These are phyloP conservation scores for Theristicus caerulescens DNA, from an alignment of 2,113 vertebrate species.

Conservation along the genomic window DNA sequence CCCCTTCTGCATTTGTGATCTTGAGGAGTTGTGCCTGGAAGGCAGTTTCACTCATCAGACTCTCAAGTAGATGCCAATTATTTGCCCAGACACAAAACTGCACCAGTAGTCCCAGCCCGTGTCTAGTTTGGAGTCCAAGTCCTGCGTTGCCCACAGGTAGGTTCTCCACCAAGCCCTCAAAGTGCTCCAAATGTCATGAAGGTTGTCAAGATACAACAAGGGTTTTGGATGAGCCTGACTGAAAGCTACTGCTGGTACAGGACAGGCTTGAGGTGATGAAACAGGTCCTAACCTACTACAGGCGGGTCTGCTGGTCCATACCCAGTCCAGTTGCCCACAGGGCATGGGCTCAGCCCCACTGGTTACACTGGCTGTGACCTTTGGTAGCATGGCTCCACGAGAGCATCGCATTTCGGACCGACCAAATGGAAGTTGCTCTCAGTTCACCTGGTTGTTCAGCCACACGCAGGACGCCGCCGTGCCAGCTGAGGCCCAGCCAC, in stretches of 20 bases:
- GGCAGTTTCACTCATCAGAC: not conserved
- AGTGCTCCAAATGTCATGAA: not conserved
- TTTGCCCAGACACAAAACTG: not conserved
- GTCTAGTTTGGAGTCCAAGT: not conserved
- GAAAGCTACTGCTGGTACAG: not conserved
- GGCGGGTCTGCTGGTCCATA: not conserved
- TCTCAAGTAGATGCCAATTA: not conserved
- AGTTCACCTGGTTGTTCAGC: not conserved
- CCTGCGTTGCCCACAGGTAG: not conserved
- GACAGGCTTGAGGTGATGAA: not conserved
- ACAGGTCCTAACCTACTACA: fast-evolving
- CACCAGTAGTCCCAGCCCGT: not conserved
- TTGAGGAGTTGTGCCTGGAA: not conserved
- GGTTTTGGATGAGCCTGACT: not conserved
- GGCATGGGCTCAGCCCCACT: not conserved
- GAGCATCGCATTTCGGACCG: fast-evolving
- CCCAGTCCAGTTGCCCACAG: not conserved
- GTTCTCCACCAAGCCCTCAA: not conserved
- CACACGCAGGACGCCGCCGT: fast-evolving
- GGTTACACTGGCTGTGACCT: not conserved
- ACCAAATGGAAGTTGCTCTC: fast-evolving
- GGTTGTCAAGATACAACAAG: not conserved
- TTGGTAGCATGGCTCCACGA: not conserved
- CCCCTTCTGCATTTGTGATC: not conserved
- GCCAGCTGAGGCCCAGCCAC: not conserved